Evolutionary conservation across 2,113 vertebrate species (phyloP).

Genomic region (Rhinoderma darwinii): DNA sequence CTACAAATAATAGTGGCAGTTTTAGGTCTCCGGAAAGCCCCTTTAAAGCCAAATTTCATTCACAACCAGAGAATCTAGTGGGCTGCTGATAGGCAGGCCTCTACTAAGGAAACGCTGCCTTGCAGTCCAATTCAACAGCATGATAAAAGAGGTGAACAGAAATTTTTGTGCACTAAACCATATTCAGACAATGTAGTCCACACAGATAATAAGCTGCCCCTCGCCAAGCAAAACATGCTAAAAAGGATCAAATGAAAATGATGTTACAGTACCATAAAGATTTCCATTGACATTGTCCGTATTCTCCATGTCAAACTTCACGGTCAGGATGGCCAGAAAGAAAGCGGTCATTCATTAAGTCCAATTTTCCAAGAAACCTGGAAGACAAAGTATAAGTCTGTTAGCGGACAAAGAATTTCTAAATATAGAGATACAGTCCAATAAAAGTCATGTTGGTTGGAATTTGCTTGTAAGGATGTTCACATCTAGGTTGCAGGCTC

Average conservation of each 20-base stretch:
- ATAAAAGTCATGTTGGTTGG: too few species aligned
- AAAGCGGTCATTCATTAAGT: conserved; percentile 26
- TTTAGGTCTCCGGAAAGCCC: too few species aligned
- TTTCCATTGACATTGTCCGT: conserved; percentile 48
- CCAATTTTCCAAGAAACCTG: conserved; percentile 23
- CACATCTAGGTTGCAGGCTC: too few species aligned
- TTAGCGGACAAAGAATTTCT: background rate
- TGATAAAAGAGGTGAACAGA: too few species aligned
- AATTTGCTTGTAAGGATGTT: too few species aligned
- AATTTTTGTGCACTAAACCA: background rate
- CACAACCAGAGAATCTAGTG: too few species aligned
- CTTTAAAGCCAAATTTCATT: too few species aligned
- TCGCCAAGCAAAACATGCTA: background rate
- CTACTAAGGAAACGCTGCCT: too few species aligned
- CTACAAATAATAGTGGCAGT: too few species aligned
- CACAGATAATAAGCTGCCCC: background rate
- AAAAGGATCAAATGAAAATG: background rate
- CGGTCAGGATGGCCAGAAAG: background rate
- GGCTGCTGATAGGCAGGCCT: too few species aligned
- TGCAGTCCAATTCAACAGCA: background rate
- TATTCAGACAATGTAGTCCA: background rate
- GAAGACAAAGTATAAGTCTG: background rate
- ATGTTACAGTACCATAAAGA: conserved; percentile 43
- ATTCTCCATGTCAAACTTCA: conserved; percentile 45
- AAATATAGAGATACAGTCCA: too few species aligned